phyloP scores from a whole-genome alignment of 2,113 vertebrate species.

The Sclerurus mexicanus region DNA sequence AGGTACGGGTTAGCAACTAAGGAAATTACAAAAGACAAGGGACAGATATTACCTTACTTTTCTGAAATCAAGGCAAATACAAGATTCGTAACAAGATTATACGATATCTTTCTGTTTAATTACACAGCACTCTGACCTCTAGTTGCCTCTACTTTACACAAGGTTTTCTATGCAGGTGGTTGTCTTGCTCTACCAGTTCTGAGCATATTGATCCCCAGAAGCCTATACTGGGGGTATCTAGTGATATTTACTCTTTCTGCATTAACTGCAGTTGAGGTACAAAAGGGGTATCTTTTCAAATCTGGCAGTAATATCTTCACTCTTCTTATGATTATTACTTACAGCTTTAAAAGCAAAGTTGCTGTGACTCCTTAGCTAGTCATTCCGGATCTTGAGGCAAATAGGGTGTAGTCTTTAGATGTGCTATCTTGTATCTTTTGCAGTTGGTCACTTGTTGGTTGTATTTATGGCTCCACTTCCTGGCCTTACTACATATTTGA shows the following conservation, averaged over 20 bases:
- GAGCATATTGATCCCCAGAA: background rate
- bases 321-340: background rate
- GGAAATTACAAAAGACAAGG: background rate
- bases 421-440: background rate
- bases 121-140: background rate
- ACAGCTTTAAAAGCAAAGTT: background rate
- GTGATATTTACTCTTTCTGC: background rate
- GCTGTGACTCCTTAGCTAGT: background rate
- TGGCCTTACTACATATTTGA: background rate
- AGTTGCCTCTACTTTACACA: background rate
- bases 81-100: background rate
- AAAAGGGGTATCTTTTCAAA: background rate
- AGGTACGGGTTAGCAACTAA: background rate
- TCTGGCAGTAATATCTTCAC: background rate
- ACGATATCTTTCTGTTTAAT: background rate
- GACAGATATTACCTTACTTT: background rate
- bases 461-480: background rate
- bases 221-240: fast-evolving
- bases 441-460: background rate
- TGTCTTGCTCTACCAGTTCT: background rate
- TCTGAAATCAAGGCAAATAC: background rate
- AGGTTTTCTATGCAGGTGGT: background rate
- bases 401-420: background rate
- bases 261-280: background rate
- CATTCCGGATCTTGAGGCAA: background rate